phyloP scores from a whole-genome alignment of 2,113 vertebrate species.

The Protobothrops mucrosquamatus region DNA sequence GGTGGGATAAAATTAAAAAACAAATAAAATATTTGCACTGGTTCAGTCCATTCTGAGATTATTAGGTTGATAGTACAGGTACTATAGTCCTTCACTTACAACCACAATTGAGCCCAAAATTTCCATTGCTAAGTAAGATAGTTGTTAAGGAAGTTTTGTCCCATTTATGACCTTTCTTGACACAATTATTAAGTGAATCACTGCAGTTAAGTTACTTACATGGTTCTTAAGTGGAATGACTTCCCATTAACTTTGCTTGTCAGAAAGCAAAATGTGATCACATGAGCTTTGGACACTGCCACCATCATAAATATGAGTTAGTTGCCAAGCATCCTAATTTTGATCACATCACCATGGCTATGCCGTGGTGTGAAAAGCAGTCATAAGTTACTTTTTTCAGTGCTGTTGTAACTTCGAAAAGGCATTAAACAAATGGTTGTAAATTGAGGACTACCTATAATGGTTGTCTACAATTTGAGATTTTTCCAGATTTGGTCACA shows the following conservation, averaged over 20 bases:
- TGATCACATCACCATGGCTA: not conserved
- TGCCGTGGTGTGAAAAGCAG: not conserved
- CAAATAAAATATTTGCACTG: not conserved
- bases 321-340: not conserved
- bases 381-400: not conserved
- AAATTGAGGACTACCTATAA: not conserved
- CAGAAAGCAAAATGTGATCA: not conserved
- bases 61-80: not conserved
- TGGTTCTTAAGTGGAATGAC: not conserved
- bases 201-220: not conserved
- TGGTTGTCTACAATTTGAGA: not conserved
- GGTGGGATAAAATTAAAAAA: too few species aligned
- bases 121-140: not conserved
- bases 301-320: not conserved
- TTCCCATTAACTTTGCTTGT: not conserved
- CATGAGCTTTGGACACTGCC: not conserved
- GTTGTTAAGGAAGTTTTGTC: not conserved
- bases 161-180: not conserved
- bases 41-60: not conserved
- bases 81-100: too few species aligned
- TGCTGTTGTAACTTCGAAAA: not conserved
- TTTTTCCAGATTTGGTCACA: not conserved
- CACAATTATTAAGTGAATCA: not conserved
- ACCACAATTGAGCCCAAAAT: not conserved
- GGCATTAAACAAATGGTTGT: not conserved